Percentiles rank a stretch among this genome's conserved stretches.
Evolutionary conservation across 2,113 vertebrate species (phyloP).

Genomic region (Chaetops frenatus): DNA sequence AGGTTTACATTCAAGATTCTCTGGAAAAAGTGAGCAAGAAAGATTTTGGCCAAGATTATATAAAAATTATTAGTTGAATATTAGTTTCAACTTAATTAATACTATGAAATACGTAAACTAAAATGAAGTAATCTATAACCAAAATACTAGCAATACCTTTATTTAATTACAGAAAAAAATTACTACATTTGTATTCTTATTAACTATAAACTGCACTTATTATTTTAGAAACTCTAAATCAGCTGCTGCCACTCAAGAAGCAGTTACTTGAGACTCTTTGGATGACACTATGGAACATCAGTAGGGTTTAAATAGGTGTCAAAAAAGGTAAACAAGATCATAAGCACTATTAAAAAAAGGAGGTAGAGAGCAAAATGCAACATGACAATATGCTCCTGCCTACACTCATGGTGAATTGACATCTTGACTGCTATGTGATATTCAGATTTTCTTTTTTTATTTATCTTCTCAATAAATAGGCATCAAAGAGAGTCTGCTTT

Average conservation of each 20-base stretch:
- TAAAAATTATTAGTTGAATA: not conserved
- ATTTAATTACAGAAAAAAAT: not conserved
- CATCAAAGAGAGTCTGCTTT: not conserved
- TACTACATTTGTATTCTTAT: not conserved
- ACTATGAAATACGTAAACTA: not conserved
- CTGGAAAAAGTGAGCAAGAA: not conserved
- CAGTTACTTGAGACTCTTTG: not conserved
- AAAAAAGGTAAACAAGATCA: not conserved
- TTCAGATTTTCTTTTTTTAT: not conserved
- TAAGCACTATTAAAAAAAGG: not conserved
- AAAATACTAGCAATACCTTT: not conserved
- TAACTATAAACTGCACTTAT: not conserved
- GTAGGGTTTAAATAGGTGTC: not conserved
- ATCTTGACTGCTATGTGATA: not conserved
- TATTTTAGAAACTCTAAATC: not conserved
- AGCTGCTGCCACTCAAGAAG: not conserved
- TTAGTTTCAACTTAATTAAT: not conserved
- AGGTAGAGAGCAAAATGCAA: not conserved
- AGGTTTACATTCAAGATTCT: not conserved
- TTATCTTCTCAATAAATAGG: not conserved
- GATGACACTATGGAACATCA: not conserved
- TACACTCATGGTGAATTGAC: not conserved
- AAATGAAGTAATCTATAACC: not conserved
- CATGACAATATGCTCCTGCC: not conserved
- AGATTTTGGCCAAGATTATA: not conserved